Conservation (phyloP, 2,113 vertebrate species). For the Bothrops jararaca region DNA sequence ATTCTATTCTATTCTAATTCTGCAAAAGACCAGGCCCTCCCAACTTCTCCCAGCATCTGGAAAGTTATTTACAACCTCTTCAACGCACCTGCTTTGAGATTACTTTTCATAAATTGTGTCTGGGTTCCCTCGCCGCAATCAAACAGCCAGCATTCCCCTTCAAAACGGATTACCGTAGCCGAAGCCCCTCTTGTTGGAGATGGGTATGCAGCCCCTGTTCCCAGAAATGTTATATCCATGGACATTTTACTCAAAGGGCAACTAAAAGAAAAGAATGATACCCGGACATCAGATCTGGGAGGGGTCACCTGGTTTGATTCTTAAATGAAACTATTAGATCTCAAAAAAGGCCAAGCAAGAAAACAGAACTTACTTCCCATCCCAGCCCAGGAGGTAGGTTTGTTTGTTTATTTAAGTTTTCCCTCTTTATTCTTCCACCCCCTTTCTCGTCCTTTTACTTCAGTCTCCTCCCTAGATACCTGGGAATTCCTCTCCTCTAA, state of each 20-base stretch:
- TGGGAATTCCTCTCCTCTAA: neutral
- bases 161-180: constrained; percentile 80
- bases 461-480: neutral
- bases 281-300: neutral
- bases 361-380: neutral
- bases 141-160: constrained; percentile 92
- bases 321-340: neutral
- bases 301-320: neutral
- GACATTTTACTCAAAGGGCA: constrained; percentile 61
- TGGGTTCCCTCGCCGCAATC: constrained; percentile 95
- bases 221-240: constrained; percentile 91
- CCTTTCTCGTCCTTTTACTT: neutral
- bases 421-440: neutral
- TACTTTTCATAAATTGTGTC: constrained; percentile 90
- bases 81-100: constrained; percentile 77
- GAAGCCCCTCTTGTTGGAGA: constrained; percentile 82
- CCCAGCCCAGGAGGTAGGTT: neutral
- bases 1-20: too few relatives aligned
- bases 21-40: neutral
- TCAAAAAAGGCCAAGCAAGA: neutral
- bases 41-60: too few relatives aligned
- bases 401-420: neutral
- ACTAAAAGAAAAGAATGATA: constrained; percentile 25
- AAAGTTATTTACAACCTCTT: accelerated
- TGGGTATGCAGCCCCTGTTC: constrained; percentile 87